Conservation (phyloP, 2,888 invertebrate species). For the Biston stratarius region DNA sequence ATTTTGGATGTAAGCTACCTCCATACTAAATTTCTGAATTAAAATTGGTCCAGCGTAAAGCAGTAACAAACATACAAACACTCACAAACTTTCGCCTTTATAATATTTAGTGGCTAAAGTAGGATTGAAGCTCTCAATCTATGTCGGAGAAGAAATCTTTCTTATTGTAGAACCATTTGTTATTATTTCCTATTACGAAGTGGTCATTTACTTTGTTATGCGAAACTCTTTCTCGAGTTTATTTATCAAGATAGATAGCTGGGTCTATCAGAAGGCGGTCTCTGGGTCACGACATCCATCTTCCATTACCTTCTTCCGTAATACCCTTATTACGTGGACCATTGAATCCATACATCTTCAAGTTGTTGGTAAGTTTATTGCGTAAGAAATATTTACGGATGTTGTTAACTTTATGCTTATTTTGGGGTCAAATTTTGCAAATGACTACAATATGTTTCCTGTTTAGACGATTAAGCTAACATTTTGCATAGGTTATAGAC, state of each 20-base stretch:
- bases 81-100: no score
- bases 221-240: neutral
- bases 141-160: neutral
- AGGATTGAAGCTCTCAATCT: neutral
- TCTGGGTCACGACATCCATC: slow-evolving; percentile 29
- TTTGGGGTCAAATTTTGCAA: slow-evolving; percentile 28
- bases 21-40: no score
- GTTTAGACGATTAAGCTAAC: slow-evolving; percentile 1
- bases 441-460: slow-evolving; percentile 4
- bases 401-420: slow-evolving; percentile 20
- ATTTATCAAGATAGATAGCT: slow-evolving; percentile 10
- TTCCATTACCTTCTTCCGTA: slow-evolving; percentile 13
- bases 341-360: slow-evolving; percentile 17
- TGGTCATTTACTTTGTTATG: no score
- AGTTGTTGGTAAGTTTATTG: slow-evolving; percentile 14
- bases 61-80: no score
- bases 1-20: no score
- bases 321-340: slow-evolving; percentile 20
- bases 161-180: neutral
- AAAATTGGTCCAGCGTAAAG: no score
- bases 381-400: slow-evolving; percentile 22
- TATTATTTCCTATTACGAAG: no score
- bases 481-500: slow-evolving; percentile 4
- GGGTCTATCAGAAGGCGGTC: slow-evolving; percentile 21
- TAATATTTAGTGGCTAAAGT: no score